Conservation (phyloP, 2,113 vertebrate genomes). For the Abramis brama region DNA sequence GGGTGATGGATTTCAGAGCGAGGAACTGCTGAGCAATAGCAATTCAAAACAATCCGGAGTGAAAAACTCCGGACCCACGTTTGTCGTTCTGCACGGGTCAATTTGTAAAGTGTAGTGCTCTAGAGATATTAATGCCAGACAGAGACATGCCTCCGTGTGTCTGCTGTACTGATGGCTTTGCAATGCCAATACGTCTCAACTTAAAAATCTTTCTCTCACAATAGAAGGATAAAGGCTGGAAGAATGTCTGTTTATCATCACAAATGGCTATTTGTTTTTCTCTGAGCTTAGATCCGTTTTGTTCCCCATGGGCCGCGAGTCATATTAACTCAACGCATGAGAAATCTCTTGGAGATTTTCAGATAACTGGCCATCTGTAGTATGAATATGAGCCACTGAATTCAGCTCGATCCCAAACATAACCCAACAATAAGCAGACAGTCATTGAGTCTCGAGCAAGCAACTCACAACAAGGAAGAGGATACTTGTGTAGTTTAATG, state of each 20-base stretch:
- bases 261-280: conserved; percentile 48
- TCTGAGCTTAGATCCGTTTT: conserved; percentile 14
- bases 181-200: conserved; percentile 52
- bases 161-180: conserved; percentile 53
- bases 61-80: conserved; percentile 54
- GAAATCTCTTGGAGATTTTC: conserved; percentile 51
- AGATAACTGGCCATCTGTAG: conserved; percentile 50
- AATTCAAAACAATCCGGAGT: conserved; percentile 58
- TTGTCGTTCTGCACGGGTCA: conserved; percentile 48
- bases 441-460: not conserved
- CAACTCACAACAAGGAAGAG: not conserved
- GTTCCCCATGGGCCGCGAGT: conserved; percentile 31
- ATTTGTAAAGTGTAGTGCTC: conserved; percentile 64
- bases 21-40: conserved; percentile 57
- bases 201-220: conserved; percentile 49
- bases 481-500: not conserved
- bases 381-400: conserved; percentile 26
- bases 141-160: conserved; percentile 48
- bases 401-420: not conserved
- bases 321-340: conserved; percentile 51
- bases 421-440: conserved; percentile 11
- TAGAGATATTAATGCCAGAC: conserved; percentile 58
- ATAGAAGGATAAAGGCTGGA: conserved; percentile 17
- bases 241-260: conserved; percentile 51
- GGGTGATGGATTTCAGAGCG: conserved; percentile 60